Conservation (phyloP, 2,797 vertebrate genomes). For the Peromyscus attwateri region DNA sequence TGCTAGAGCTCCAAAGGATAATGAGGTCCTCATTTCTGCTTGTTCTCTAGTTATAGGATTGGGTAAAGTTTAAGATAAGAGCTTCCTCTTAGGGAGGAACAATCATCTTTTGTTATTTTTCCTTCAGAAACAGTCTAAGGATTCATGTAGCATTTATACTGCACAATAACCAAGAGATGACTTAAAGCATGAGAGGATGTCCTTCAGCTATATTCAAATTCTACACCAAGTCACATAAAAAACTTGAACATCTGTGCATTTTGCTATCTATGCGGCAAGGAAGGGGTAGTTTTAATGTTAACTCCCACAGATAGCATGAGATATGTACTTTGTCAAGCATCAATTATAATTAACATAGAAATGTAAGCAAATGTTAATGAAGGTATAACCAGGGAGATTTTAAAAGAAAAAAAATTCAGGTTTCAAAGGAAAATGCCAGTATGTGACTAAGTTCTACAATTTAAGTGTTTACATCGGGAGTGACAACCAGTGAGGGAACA, state of each 20-base stretch:
- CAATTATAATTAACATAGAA: not conserved
- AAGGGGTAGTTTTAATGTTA: not conserved
- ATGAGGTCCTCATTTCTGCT: not conserved
- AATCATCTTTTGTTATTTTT: not conserved
- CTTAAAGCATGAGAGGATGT: not conserved
- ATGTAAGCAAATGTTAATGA: slow-evolving; percentile 40
- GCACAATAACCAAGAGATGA: not conserved
- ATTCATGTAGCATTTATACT: not conserved
- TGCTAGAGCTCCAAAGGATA: not conserved
- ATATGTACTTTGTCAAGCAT: not conserved
- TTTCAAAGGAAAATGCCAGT: not conserved
- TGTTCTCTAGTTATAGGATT: not conserved
- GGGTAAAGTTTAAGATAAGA: not conserved
- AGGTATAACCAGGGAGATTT: not conserved
- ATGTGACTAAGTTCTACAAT: slow-evolving; percentile 5
- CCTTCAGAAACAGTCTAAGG: not conserved
- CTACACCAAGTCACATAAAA: not conserved
- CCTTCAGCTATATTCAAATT: not conserved
- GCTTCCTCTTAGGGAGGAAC: not conserved
- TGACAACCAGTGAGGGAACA: not conserved
- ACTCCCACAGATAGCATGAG: not conserved
- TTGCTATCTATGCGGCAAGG: not conserved
- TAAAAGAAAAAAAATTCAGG: not conserved
- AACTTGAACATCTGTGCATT: no score
- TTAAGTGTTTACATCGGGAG: not conserved